Evolutionary conservation across 2,888 invertebrate species (phyloP).

Genomic region (Drosophila paracracens): DNA sequence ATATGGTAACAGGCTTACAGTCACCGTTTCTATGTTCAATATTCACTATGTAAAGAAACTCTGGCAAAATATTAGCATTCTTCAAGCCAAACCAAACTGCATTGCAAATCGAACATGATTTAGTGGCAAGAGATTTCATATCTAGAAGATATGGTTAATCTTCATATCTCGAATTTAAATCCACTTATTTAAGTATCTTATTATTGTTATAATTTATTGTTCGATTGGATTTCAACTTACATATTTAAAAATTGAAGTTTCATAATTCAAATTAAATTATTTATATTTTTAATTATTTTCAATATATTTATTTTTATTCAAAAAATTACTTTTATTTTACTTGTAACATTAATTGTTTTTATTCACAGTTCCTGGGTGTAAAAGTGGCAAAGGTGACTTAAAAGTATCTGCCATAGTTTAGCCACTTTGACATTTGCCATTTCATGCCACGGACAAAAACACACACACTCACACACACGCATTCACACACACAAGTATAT

Average conservation of each 20-base stretch:
- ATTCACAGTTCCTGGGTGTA: background rate
- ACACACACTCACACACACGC: background rate
- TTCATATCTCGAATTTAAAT: background rate
- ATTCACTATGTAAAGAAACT: background rate
- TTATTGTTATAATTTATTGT: background rate
- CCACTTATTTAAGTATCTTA: background rate
- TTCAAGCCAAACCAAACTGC: background rate
- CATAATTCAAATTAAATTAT: background rate
- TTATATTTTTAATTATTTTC: background rate
- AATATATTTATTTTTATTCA: background rate
- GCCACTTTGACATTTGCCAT: slow-evolving; percentile 42
- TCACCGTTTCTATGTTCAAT: background rate
- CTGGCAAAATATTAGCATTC: background rate
- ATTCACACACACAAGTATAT: background rate
- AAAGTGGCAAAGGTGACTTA: background rate
- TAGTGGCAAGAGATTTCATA: background rate
- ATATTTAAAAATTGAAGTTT: background rate
- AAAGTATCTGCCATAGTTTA: background rate
- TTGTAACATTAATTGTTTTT: background rate
- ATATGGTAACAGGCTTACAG: background rate
- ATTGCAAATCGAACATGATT: background rate
- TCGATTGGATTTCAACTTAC: background rate
- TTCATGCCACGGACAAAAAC: slow-evolving; percentile 18
- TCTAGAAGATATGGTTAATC: background rate
- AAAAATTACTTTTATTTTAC: background rate